Evolutionary conservation across 2,888 invertebrate genomes (phyloP).

Genomic region (Ischnus inquisitorius): DNA sequence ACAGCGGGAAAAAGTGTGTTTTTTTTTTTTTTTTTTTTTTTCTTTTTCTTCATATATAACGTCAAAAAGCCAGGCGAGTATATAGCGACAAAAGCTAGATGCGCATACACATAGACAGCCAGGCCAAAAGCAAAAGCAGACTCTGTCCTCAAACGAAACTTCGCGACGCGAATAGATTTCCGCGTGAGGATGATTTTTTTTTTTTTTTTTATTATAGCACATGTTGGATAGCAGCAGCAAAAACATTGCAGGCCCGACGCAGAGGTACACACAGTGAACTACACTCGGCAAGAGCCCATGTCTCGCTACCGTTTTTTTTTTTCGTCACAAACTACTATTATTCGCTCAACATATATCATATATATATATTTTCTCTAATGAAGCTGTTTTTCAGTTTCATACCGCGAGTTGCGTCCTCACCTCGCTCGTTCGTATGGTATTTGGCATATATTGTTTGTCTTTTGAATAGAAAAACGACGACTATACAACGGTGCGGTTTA

Average conservation of each 20-base stretch:
- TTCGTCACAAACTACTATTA: constrained; percentile 33
- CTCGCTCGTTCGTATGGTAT: constrained; percentile 35
- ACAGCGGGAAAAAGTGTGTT: constrained; percentile 18
- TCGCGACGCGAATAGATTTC: constrained; percentile 5
- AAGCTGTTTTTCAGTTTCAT: constrained; percentile 9
- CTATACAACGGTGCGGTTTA: constrained; percentile 76
- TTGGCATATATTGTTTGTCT: constrained; percentile 23
- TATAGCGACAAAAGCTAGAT: constrained; percentile 74
- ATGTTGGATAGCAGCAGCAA: not conserved
- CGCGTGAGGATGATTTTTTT: constrained; percentile 39
- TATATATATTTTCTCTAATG: constrained; percentile 11
- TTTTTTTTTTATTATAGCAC: constrained; percentile 16
- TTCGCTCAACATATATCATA: constrained; percentile 44
- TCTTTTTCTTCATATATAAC: constrained; percentile 22
- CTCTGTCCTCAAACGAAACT: constrained; percentile 51
- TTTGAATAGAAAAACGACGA: constrained; percentile 48
- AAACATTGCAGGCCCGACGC: constrained; percentile 7
- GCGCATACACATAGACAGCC: constrained; percentile 69
- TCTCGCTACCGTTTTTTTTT: constrained; percentile 34
- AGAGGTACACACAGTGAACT: not conserved
- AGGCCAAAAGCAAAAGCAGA: constrained; percentile 54
- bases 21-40: constrained; percentile 32
- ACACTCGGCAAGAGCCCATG: constrained; percentile 10
- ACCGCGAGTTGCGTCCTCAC: constrained; percentile 48
- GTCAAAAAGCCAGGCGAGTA: constrained; percentile 63